Base-by-base conservation (phyloP, 1,140 invertebrate species). In the Drosophila sp. region DNA sequence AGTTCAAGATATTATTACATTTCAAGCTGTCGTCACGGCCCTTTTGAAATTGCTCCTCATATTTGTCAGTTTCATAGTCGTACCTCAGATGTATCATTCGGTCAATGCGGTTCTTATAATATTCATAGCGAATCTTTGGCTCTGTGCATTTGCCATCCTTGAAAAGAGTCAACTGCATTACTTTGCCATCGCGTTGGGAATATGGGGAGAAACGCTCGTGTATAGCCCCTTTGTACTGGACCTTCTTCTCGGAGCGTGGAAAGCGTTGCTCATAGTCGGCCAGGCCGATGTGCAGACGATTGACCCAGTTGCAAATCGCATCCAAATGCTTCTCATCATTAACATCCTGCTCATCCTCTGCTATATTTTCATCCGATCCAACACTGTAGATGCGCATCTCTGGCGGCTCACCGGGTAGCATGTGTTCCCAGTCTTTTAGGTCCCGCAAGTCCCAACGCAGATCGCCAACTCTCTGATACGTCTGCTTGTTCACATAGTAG, bases 161-260 rank as follows among this genome's bases (percentile, higher is more conserved):
- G 77, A 94, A 98, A 32, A 94, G 90, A 7, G 94, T 95, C 5
- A 97, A 92, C 78, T 94, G 94, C 71, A 94, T 94, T 0, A 96
- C 92, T 8, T 97, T 90, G 13, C 91, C 91, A 63, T 97, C 95
- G 0, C 91, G 92, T 75, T 95, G 93, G 2, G 94, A 93, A 83
- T 97, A 97, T 0, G 95, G 95, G 0, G 96, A 94, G 90, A 95
- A 97, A 63, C 95, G 94, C 83, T 97, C 96, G 1, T 97, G 93
- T 46, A 95, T 93, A 0, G 94, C 93, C 78, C 96, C 95, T 84
- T 97, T 97, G 80, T 96, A 98, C 29, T 94, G 92, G 25, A 95
- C 94, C 0, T 92, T 94, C 92, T 96, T 97, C 32, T 93, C 93
- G 2, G 94, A 95, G 40, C 94, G 93, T 0, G 96, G 96, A 92